Base-by-base conservation (phyloP, 2,888 invertebrate genomes). In the Patella pellucida region DNA sequence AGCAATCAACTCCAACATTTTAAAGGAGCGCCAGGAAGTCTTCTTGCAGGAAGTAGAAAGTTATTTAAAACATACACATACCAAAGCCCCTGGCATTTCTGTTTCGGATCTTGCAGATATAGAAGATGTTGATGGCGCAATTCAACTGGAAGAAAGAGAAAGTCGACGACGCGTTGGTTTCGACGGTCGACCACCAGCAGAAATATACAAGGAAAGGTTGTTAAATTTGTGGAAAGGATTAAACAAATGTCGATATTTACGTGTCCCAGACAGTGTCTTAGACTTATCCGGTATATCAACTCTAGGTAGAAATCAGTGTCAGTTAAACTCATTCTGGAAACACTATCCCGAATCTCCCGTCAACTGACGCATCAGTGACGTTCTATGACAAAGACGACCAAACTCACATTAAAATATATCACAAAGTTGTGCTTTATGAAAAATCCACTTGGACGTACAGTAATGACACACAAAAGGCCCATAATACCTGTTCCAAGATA, bases 241-340 rank as follows among this genome's bases (percentile, higher is more conserved):
- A 82, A 87, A 86, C 69, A 87, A 88, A 74, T 87, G 87, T 72
- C 83, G 89, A 4, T 89, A 88, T 79, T 78, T 89, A 50, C 71
- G 88, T 4, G 77, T 88, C 7, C 83, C 87, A 3, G 87, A 88
- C 69, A 86, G 87, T 0, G 80, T 81, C 56, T 72, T 87, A 2
- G 88, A 89, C 71, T 78, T 88, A n/a, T 85, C 88, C 0, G 88
- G 87, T 0, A 85, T 88, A 9, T 84, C 83, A n/a, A 88, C 88
- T 7, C 73, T 88, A 62, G 87, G 85, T 7, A 85, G 85, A 69
- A 86, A 88, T 52, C 87, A 88, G 62, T 82, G 87, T 82, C 84
- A 83, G 74, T 73, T 87, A 19, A 19, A 62, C 23, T 12, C 23
- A 23, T 9, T 62, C 19, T 62, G 62, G 62, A 62, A 62, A 62